Percentiles rank a stretch among this genome's conserved stretches.
Conservation (phyloP, 2,888 invertebrate genomes). For the Eudasyphora cyanicolor region DNA sequence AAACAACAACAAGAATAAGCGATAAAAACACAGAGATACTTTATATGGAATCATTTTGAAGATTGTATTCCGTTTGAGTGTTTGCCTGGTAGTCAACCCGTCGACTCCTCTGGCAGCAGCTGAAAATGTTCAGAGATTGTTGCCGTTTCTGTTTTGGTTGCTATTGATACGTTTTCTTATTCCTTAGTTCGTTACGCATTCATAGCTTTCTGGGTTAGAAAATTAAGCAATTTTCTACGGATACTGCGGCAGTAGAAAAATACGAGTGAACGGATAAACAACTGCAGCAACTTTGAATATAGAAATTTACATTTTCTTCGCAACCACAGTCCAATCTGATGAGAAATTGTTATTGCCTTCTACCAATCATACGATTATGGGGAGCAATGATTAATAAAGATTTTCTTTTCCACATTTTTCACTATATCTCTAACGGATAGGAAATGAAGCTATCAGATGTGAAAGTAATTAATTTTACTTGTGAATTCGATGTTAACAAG, state of each 20-base stretch:
- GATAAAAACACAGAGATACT: not conserved
- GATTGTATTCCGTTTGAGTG: not conserved
- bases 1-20: not conserved
- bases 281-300: not conserved
- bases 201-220: slow-evolving; percentile 45
- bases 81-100: not conserved
- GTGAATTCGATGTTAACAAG: too few species aligned
- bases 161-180: slow-evolving; percentile 46
- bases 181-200: slow-evolving; percentile 53
- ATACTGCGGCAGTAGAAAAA: not conserved
- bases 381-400: not conserved
- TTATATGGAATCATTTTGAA: too few species aligned
- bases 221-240: slow-evolving; percentile 10
- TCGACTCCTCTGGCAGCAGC: not conserved
- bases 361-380: too few species aligned
- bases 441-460: too few species aligned
- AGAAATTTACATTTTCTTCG: slow-evolving; percentile 1
- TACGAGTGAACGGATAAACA: too few species aligned
- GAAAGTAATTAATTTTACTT: too few species aligned
- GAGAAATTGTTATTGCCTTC: not conserved
- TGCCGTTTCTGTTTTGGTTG: slow-evolving; percentile 1
- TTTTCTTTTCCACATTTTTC: not conserved
- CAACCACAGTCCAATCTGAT: not conserved
- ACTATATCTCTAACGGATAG: too few species aligned
- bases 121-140: not conserved